phyloP scores from a whole-genome alignment of 2,888 invertebrate species.

The Eugnorisma glareosa region DNA sequence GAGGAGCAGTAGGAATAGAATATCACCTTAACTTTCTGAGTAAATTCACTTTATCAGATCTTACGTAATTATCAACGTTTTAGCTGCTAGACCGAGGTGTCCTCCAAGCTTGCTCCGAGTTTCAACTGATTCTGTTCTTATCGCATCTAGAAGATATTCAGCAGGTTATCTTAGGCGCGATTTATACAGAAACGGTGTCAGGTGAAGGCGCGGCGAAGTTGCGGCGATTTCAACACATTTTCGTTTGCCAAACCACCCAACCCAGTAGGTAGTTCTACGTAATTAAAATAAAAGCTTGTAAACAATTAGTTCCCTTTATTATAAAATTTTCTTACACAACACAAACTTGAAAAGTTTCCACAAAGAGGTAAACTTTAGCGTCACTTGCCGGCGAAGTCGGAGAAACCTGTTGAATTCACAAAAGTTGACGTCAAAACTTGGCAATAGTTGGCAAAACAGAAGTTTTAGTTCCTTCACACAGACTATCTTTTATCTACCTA shows the following conservation, averaged over 20 bases:
- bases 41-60: neutral
- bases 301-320: neutral
- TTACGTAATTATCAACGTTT: neutral
- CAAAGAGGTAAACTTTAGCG: neutral
- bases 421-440: constrained; percentile 35
- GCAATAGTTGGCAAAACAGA: constrained; percentile 17
- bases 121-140: neutral
- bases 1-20: neutral
- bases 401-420: constrained; percentile 46
- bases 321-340: neutral
- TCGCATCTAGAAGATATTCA: neutral
- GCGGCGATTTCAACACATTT: no score
- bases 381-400: neutral
- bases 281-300: neutral
- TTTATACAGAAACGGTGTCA: no score
- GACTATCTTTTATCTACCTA: neutral
- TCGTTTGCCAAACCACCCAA: neutral
- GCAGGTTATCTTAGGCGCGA: neutral
- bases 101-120: neutral
- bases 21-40: neutral
- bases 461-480: constrained; percentile 13
- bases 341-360: no score
- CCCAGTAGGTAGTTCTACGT: neutral
- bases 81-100: neutral
- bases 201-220: no score